Base-by-base conservation (phyloP, 2,888 invertebrate genomes). In the Abscondita cerata region DNA sequence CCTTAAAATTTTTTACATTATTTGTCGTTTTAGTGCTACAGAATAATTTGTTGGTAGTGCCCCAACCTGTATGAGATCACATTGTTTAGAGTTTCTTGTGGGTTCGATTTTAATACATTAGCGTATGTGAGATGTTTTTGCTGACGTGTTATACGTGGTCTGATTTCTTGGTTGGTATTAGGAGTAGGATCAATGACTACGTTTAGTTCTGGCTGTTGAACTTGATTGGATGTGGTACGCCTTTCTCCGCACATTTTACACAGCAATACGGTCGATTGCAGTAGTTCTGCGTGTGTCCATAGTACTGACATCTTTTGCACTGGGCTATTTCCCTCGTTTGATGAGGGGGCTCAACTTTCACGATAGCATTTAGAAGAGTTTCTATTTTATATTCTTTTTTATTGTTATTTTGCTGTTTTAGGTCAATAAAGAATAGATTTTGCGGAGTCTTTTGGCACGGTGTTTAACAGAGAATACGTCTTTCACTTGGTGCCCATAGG, bases 1-100 rank as follows among this genome's bases (percentile, higher is more conserved):
- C n/a, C n/a, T n/a, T n/a, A n/a, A n/a, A n/a, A n/a, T n/a, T n/a
- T n/a, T n/a, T n/a, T n/a, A n/a, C n/a, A n/a, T n/a, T n/a, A n/a
- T n/a, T n/a, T n/a, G n/a, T n/a, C n/a, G n/a, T n/a, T n/a, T n/a
- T n/a, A n/a, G n/a, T n/a, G n/a, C n/a, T n/a, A n/a, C n/a, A n/a
- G n/a, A n/a, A 51, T 52, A 20, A 38, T 52, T 52, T 52, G 52
- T 36, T 52, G 52, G 6, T 12, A 52, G 19, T 3, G 9, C 18
- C n/a, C n/a, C n/a, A n/a, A 34, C 46, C 36, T 52, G 19, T 38
- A 52, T 1, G 51, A 34, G 36, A 51, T 33, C 18, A 9, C 51
- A 52, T 52, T 52, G 19, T 52, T 52, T 52, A 38, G 38, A 12
- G 12, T 20, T 19, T 52, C 36, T 52, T 52, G 52, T 52, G 40